Evolutionary conservation across 2,888 invertebrate species (phyloP), one percentile per base, ranked within the genome.

Genomic region (Ennomos quercinarius): DNA sequence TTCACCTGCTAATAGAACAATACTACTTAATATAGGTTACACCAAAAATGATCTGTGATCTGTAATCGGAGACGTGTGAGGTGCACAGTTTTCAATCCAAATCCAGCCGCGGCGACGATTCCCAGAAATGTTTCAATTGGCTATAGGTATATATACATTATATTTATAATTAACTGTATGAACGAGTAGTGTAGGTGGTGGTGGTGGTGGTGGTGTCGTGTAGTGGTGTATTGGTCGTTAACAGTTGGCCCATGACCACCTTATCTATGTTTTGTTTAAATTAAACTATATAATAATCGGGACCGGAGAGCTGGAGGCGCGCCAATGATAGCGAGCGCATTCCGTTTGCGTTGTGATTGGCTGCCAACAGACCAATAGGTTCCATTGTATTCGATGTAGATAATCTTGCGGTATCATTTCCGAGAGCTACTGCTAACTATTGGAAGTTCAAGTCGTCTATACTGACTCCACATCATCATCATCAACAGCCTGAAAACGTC

Each of bases 301-400:
- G 44, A 12, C n/a, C 44, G 36, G 41, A 10, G 27, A 27, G 48
- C 39, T 27, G 47, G 35, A 35, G 13, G 11, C n/a, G 36, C 41
- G 43, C 52, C 58, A 44, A 49, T 49, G 44, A 34, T 47, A 45
- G 47, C 40, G 48, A 36, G 17, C 35, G 9, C 10, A 10, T 12
- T 35, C 2, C 34, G 39, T 12, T 51, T 10, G 51, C 6, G 13
- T 37, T 44, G 51, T 44, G 61, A 61, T 56, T 61, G 61, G 61
- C 46, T 11, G 47, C 12, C 13, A 6, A 35, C 27, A 9, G 43
- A 13, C 56, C 61, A 61, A 61, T 61, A 44, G 43, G 46, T 51
- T 44, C n/a, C 43, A 17, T 61, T 39, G 39, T 48, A 40, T 51
- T 43, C 12, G 12, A 46, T 51, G 47, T 17, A 36, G 43, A 43